These are phyloP conservation scores for Manis javanica DNA, from an alignment of 2,797 vertebrate species.

Conservation along the genomic window DNA sequence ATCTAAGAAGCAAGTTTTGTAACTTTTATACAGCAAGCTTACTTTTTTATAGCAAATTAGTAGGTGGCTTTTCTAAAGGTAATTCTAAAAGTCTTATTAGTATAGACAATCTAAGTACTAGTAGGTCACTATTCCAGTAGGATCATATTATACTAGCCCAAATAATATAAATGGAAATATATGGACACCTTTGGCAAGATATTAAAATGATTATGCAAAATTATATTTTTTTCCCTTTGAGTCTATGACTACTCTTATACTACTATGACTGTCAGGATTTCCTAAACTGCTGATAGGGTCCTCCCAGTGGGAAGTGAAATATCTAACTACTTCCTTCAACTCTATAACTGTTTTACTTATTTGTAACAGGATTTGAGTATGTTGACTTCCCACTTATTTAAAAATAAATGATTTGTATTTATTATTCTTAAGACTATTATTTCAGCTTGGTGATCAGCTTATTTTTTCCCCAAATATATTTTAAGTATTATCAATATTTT, in stretches of 20 bases:
- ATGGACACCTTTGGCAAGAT: not conserved
- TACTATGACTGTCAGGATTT: not conserved
- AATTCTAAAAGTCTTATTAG: not conserved
- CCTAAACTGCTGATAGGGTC: not conserved
- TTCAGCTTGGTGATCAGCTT: not conserved
- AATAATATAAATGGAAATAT: slow-evolving; percentile 32
- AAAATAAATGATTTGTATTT: slow-evolving; percentile 17
- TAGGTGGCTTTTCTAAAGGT: not conserved
- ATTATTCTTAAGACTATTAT: slow-evolving; percentile 30
- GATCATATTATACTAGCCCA: not conserved
- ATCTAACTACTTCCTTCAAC: not conserved
- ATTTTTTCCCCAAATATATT: not conserved
- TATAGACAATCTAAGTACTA: not conserved
- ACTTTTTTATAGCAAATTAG: not conserved
- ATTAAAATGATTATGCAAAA: not conserved
- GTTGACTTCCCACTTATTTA: not conserved
- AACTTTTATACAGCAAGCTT: not conserved
- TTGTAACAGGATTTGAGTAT: not conserved
- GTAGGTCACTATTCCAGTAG: not conserved
- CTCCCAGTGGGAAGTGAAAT: not conserved
- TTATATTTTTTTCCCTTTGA: not conserved
- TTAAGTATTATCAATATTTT: not conserved
- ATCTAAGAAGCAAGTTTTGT: not conserved
- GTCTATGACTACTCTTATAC: not conserved
- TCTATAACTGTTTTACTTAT: not conserved